These are phyloP conservation scores for Calidris pugnax DNA, from an alignment of 2,113 vertebrate species.

Conservation along the genomic window DNA sequence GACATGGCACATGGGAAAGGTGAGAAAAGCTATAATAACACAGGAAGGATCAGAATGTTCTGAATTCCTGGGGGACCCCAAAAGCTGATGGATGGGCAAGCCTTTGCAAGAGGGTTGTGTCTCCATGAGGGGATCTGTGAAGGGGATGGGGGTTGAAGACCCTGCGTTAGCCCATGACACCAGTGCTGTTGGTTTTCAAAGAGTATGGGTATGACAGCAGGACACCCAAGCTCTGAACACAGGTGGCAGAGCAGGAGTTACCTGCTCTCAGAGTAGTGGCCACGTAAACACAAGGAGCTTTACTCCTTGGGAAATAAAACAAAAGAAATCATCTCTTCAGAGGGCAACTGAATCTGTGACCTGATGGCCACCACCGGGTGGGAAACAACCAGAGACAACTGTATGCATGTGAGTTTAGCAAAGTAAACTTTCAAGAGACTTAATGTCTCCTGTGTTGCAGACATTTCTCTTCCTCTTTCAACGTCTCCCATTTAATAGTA, in stretches of 20 bases:
- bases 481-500: not conserved
- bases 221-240: not conserved
- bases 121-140: not conserved
- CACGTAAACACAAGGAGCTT: not conserved
- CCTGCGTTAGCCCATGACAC: not conserved
- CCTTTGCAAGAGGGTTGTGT: not conserved
- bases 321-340: not conserved
- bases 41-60: not conserved
- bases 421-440: not conserved
- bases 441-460: accelerated
- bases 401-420: not conserved
- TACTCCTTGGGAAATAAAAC: not conserved
- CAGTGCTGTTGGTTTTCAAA: not conserved
- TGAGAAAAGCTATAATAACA: not conserved
- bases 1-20: accelerated
- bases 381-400: not conserved
- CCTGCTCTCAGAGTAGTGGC: accelerated
- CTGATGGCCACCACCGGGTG: not conserved
- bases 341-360: not conserved
- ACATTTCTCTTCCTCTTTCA: not conserved
- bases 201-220: accelerated
- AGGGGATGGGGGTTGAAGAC: not conserved
- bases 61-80: not conserved
- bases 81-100: not conserved
- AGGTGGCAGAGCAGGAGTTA: not conserved